Evolutionary conservation across 2,888 invertebrate genomes (phyloP).

Genomic region (Osedax frankpressi): DNA sequence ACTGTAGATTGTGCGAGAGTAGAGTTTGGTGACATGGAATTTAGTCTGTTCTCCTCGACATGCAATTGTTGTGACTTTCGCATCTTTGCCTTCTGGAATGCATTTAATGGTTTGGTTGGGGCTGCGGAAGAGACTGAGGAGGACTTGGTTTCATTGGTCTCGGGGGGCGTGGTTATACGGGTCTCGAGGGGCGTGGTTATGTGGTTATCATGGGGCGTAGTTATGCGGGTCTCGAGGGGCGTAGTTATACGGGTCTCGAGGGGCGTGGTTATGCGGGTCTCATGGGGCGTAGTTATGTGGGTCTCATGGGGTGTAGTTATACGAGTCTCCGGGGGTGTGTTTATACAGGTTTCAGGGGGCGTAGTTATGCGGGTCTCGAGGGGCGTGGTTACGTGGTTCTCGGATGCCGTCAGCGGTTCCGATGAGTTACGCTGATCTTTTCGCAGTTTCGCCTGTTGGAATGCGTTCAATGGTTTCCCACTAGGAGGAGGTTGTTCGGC

Average conservation of each 20-base stretch:
- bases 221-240: no score
- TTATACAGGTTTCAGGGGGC: no score
- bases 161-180: not conserved
- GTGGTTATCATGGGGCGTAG: not conserved
- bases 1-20: no score
- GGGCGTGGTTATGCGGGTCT: not conserved
- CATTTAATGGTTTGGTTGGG: not conserved
- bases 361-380: no score
- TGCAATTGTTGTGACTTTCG: not conserved
- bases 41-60: no score
- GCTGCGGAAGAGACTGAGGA: no score
- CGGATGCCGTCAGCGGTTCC: no score
- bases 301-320: not conserved
- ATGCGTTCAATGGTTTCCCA: not conserved
- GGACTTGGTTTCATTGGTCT: no score
- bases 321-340: no score
- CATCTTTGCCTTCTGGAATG: not conserved
- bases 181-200: not conserved
- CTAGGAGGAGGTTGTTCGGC: not conserved
- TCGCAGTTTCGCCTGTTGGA: not conserved
- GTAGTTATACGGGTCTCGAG: no score
- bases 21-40: no score
- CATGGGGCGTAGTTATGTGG: not conserved
- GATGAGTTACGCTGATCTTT: not conserved
- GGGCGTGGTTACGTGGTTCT: no score